Percentiles rank a stretch among this genome's conserved stretches.
phyloP scores from a whole-genome alignment of 2,888 invertebrate genomes.

The Pristionchus exspectatus region DNA sequence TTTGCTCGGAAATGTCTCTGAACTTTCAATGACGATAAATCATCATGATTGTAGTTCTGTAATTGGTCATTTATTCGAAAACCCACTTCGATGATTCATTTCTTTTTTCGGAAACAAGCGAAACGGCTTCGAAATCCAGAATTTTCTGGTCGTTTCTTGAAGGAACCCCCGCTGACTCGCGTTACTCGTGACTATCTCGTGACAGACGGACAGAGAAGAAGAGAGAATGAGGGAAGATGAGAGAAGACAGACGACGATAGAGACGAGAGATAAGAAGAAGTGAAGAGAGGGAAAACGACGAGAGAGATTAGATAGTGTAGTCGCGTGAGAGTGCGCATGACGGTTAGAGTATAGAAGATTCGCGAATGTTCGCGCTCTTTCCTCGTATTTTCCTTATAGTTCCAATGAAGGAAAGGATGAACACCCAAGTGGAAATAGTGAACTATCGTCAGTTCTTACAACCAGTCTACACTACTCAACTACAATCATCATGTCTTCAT shows the following conservation, averaged over 20 bases:
- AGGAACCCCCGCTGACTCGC: background rate
- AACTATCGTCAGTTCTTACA: background rate
- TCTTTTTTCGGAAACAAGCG: slow-evolving; percentile 3
- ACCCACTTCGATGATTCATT: background rate
- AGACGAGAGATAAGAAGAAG: background rate
- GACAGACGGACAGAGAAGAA: background rate
- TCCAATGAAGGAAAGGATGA: background rate
- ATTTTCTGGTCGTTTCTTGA: slow-evolving; percentile 45
- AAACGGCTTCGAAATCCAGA: slow-evolving; percentile 45
- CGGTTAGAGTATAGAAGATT: slow-evolving; percentile 31
- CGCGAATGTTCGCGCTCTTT: slow-evolving; percentile 59
- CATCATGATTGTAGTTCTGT: no score
- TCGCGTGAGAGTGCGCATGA: background rate
- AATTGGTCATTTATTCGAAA: no score
- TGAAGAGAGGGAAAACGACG: slow-evolving; percentile 43
- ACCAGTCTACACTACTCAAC: background rate
- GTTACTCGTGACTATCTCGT: background rate
- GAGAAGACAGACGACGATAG: background rate
- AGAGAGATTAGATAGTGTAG: slow-evolving; percentile 29
- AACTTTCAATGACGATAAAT: no score
- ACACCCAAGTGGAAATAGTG: background rate
- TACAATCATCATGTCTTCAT: slow-evolving; percentile 61
- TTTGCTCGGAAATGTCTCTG: no score
- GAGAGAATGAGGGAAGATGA: background rate
- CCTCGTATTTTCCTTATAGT: slow-evolving; percentile 59